These are phyloP conservation scores for Caranx ignobilis DNA, from an alignment of 2,113 vertebrate genomes.

Conservation along the genomic window DNA sequence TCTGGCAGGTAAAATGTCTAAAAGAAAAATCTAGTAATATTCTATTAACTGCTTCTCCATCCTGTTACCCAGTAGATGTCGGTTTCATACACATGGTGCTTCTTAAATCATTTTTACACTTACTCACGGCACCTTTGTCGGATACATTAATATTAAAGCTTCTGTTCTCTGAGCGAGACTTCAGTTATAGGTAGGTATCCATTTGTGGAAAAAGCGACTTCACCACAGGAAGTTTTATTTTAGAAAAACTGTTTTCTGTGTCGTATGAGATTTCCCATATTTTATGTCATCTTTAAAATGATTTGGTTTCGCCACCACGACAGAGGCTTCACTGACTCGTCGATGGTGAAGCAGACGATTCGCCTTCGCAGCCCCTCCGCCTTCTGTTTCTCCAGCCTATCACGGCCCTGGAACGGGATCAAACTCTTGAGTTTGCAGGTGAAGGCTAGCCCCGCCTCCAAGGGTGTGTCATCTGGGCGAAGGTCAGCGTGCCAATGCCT, in stretches of 20 bases:
- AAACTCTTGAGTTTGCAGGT: slow-evolving; percentile 93
- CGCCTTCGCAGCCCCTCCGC: slow-evolving; percentile 87
- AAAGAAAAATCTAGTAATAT: neutral
- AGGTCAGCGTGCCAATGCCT: slow-evolving; percentile 97
- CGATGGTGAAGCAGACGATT: slow-evolving; percentile 91
- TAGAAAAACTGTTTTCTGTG: no score
- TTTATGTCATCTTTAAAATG: neutral
- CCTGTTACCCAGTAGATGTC: neutral
- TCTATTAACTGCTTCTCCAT: neutral
- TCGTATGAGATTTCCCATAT: no score
- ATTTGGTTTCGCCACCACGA: neutral
- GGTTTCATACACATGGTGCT: neutral
- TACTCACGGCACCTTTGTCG: neutral
- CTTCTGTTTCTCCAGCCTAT: slow-evolving; percentile 89
- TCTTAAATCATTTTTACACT: neutral
- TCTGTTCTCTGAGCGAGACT: neutral
- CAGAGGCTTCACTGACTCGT: slow-evolving; percentile 85
- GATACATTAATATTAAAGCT: neutral
- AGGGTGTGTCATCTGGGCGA: slow-evolving; percentile 90
- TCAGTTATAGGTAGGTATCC: neutral
- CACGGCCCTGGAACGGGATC: slow-evolving; percentile 90
- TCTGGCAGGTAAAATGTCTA: no score
- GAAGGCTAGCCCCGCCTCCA: slow-evolving; percentile 93
- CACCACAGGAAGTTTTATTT: neutral
- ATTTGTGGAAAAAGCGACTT: neutral